These are phyloP conservation scores for Ridgeia piscesae DNA, from an alignment of 1,140 invertebrate genomes.

Conservation along the genomic window DNA sequence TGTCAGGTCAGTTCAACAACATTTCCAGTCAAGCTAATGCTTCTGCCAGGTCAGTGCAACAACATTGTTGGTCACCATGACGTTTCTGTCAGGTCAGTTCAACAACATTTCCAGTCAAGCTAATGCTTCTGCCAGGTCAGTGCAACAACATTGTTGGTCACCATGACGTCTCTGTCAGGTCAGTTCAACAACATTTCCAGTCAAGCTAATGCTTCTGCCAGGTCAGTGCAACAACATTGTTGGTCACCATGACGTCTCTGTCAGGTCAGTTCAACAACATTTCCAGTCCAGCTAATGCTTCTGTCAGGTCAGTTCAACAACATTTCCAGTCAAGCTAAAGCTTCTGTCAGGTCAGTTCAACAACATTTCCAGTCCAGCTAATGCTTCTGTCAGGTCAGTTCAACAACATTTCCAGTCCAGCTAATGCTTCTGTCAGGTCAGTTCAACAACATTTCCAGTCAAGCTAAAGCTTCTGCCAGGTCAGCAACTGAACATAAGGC, in stretches of 20 bases:
- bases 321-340: too few relatives aligned
- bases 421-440: background rate
- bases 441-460: constrained; percentile 74
- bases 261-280: constrained; percentile 79
- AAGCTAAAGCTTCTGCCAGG: constrained; percentile 65
- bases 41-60: constrained; percentile 69
- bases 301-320: constrained; percentile 52
- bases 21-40: constrained; percentile 8
- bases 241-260: background rate
- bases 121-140: background rate
- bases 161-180: constrained; percentile 64
- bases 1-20: constrained; percentile 57
- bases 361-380: constrained; percentile 68
- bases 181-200: constrained; percentile 53
- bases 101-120: constrained; percentile 48
- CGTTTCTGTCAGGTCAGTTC: constrained; percentile 60
- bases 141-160: constrained; percentile 73
- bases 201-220: background rate
- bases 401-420: constrained; percentile 52
- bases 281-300: constrained; percentile 61
- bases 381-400: constrained; percentile 61
- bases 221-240: constrained; percentile 60
- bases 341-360: too few relatives aligned
- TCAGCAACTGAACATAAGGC: constrained; percentile 52
- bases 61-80: constrained; percentile 69